These are phyloP conservation scores for Craterocephalus amniculus DNA, from an alignment of 2,797 vertebrate species.

Conservation along the genomic window DNA sequence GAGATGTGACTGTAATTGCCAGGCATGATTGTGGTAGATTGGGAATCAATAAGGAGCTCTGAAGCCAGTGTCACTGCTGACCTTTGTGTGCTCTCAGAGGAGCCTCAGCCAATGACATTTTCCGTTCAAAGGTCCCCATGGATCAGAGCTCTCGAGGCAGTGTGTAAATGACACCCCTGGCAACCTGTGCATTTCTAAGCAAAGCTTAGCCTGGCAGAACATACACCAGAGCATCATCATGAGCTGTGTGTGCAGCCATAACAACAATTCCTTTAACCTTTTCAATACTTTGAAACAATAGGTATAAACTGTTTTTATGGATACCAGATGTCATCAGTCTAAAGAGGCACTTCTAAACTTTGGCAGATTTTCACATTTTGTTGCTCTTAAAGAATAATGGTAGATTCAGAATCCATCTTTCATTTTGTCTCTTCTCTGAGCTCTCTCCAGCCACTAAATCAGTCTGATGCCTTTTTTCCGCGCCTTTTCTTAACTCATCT, in stretches of 20 bases:
- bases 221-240: not conserved
- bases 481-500: too few relatives aligned
- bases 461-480: too few relatives aligned
- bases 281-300: not conserved
- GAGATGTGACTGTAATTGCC: conserved; percentile 67
- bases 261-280: not conserved
- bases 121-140: conserved; percentile 63
- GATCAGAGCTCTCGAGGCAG: conserved; percentile 62
- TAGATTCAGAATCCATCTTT: too few relatives aligned
- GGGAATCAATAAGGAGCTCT: conserved; percentile 79
- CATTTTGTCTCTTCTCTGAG: too few relatives aligned
- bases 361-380: not conserved
- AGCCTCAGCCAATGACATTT: conserved; percentile 77
- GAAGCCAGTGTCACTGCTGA: conserved; percentile 75
- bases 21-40: conserved; percentile 66
- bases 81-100: conserved; percentile 74
- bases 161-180: conserved; percentile 69
- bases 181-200: conserved; percentile 46
- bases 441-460: too few relatives aligned
- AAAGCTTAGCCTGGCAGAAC: conserved; percentile 40
- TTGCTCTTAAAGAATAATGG: too few relatives aligned
- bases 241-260: not conserved
- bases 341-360: too few relatives aligned
- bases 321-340: not conserved
- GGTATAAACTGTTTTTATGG: not conserved